Percentiles rank a stretch among this genome's conserved stretches.
Evolutionary conservation across 1,140 invertebrate species (phyloP).

Genomic region (Solen grandis): DNA sequence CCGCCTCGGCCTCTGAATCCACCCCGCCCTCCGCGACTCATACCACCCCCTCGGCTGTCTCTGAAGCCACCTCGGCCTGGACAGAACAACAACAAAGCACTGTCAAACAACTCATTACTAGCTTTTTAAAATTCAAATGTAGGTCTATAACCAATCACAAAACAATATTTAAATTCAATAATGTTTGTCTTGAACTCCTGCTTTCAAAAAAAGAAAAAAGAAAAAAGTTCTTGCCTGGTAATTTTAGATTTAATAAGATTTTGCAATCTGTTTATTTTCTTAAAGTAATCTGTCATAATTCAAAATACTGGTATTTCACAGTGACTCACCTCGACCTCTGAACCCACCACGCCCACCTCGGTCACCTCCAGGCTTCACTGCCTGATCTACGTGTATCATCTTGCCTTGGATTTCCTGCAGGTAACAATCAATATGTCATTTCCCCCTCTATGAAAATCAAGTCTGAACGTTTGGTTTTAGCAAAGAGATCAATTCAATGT

Average conservation of each 20-base stretch:
- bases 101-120: not conserved
- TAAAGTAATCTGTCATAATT: not conserved
- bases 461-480: too few species aligned
- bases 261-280: not conserved
- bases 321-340: constrained; percentile 23
- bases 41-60: constrained; percentile 1
- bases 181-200: too few species aligned
- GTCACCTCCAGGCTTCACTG: constrained; percentile 36
- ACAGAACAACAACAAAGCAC: not conserved
- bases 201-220: too few species aligned
- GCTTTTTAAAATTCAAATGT: too few species aligned
- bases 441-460: too few species aligned
- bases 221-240: too few species aligned
- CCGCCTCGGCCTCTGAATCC: constrained; percentile 8
- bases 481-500: too few species aligned
- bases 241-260: not conserved
- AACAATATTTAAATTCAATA: too few species aligned
- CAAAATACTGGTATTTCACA: too few species aligned
- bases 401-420: constrained; percentile 44
- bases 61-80: constrained; percentile 7
- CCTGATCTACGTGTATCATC: constrained; percentile 48
- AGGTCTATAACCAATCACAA: too few species aligned
- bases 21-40: not conserved
- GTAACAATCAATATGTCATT: not conserved
- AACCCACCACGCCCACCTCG: constrained; percentile 8